Conservation (phyloP, 1,140 invertebrate species). For the Lysiphlebus fabarum region DNA sequence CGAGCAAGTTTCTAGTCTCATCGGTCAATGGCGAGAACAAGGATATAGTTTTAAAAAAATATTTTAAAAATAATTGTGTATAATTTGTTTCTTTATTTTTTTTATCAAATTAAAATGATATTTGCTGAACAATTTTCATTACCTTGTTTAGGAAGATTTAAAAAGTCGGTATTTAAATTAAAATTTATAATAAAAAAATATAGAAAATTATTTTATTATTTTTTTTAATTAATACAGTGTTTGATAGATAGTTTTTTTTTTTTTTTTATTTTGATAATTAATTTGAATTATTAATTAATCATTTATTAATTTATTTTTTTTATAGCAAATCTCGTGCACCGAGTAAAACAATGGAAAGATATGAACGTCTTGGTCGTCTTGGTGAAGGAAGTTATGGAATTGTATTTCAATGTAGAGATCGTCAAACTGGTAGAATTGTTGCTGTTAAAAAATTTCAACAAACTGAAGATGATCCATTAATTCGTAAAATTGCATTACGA, state of each 20-base stretch:
- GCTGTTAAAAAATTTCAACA: slow-evolving; percentile 99
- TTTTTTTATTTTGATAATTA: too few relatives aligned
- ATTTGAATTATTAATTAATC: slow-evolving; percentile 1
- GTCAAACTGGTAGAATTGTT: slow-evolving; percentile 92
- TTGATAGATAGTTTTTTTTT: slow-evolving; percentile 6
- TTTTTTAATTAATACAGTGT: too few relatives aligned
- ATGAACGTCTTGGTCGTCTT: slow-evolving; percentile 93
- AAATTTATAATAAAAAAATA: too few relatives aligned
- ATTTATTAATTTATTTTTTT: slow-evolving; percentile 20
- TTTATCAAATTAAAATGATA: slow-evolving; percentile 40
- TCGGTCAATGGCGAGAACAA: slow-evolving; percentile 45
- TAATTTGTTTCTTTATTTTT: slow-evolving; percentile 32
- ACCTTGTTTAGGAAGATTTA: slow-evolving; percentile 50
- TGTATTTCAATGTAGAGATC: slow-evolving; percentile 97
- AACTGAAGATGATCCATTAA: slow-evolving; percentile 97
- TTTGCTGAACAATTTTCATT: slow-evolving; percentile 50
- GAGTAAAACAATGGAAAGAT: slow-evolving; percentile 93
- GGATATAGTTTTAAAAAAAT: slow-evolving; percentile 38
- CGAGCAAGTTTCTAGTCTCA: too few relatives aligned
- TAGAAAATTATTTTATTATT: too few relatives aligned
- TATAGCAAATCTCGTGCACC: slow-evolving; percentile 70
- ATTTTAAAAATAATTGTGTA: not conserved
- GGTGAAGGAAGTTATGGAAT: slow-evolving; percentile 98
- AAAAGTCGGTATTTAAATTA: slow-evolving; percentile 38
- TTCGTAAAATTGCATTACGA: slow-evolving; percentile 94